These are phyloP conservation scores for Pomacea canaliculata DNA, from an alignment of 2,888 invertebrate genomes.

Conservation along the genomic window DNA sequence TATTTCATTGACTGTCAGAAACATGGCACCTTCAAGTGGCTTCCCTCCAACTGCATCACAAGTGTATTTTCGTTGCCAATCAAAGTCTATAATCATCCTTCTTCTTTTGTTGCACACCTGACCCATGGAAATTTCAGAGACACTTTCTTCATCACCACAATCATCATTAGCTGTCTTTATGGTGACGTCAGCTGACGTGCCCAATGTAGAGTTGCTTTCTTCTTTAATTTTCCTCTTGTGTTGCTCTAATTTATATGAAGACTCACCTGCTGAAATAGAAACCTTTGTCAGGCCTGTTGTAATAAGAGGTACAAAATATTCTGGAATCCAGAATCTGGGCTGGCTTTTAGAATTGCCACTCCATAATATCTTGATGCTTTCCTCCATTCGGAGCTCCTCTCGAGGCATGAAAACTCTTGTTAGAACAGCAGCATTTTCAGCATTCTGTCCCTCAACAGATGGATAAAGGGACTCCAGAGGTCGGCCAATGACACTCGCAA, in stretches of 20 bases:
- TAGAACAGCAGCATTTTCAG: background rate
- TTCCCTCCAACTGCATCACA: conserved; percentile 12
- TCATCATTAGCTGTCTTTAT: background rate
- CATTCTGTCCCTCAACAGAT: conserved; percentile 14
- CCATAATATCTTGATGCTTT: conserved; percentile 19
- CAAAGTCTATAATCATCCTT: background rate
- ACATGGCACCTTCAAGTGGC: conserved; percentile 2
- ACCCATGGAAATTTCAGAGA: conserved; percentile 2
- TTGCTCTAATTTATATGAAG: background rate
- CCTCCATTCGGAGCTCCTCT: background rate
- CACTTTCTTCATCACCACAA: background rate
- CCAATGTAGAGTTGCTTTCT: conserved; percentile 4
- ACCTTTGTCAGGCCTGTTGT: conserved; percentile 5
- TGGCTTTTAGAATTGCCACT: background rate
- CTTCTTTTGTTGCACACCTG: background rate
- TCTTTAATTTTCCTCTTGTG: background rate
- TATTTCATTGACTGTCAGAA: conserved; percentile 8
- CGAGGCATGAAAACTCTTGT: conserved; percentile 15
- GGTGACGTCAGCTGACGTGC: background rate
- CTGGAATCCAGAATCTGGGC: conserved; percentile 14
- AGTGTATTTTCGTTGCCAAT: conserved; percentile 17
- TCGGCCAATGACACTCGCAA: conserved; percentile 21
- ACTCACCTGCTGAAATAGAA: background rate
- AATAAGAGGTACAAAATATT: conserved; percentile 18
- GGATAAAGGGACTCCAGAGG: conserved; percentile 25